A percentile compares a stretch with the other conserved stretches of the same genome.
Conservation (phyloP, 2,797 vertebrate species). For the Silurus lanzhouensis region DNA sequence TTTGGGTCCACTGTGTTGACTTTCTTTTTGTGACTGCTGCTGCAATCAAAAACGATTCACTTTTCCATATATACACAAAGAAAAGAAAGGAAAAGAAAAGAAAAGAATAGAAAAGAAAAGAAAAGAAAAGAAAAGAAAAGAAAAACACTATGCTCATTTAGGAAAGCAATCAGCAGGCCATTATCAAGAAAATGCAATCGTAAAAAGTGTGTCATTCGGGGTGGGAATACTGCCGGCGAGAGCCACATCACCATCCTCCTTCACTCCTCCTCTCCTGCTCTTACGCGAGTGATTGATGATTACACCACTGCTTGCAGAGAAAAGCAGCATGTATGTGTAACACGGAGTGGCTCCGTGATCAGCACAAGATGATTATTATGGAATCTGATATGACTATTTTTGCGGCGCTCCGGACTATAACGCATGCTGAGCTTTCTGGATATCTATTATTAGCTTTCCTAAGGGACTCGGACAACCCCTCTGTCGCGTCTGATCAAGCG, state of each 20-base stretch:
- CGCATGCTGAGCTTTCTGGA: slow-evolving; percentile 38
- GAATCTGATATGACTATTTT: slow-evolving; percentile 55
- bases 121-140: background rate
- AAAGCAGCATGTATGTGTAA: background rate
- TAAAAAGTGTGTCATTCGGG: slow-evolving; percentile 63
- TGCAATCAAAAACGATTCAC: slow-evolving; percentile 50
- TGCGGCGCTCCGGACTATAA: slow-evolving; percentile 43
- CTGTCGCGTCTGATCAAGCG: slow-evolving; percentile 57
- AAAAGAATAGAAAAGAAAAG: no score
- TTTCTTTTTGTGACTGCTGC: slow-evolving; percentile 20
- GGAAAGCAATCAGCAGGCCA: slow-evolving; percentile 61
- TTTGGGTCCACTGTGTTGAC: slow-evolving; percentile 3
- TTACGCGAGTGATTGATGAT: slow-evolving; percentile 55
- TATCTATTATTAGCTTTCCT: slow-evolving; percentile 60
- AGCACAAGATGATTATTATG: slow-evolving; percentile 44
- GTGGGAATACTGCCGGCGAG: slow-evolving; percentile 60
- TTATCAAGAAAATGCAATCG: slow-evolving; percentile 59
- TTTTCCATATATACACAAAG: slow-evolving; percentile 39
- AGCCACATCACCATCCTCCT: slow-evolving; percentile 46
- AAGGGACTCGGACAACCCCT: slow-evolving; percentile 45
- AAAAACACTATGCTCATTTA: slow-evolving; percentile 46
- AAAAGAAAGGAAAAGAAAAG: no score
- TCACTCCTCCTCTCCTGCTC: slow-evolving; percentile 47
- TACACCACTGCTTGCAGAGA: slow-evolving; percentile 54
- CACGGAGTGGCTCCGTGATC: background rate